Evolutionary conservation across 2,888 invertebrate genomes (phyloP).

Genomic region (Spodoptera exigua): DNA sequence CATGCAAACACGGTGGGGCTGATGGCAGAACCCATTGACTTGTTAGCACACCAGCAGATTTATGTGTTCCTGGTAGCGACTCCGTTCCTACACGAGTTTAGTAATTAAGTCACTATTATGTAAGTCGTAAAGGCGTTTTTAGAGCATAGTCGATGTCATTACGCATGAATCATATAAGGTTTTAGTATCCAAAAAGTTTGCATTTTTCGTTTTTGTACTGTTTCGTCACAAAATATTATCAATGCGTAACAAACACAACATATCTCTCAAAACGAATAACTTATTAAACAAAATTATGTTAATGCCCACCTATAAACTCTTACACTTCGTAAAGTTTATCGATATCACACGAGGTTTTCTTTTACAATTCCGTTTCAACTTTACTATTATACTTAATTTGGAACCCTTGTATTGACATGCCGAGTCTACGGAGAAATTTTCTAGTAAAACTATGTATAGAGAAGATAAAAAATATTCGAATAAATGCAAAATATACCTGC

Average conservation of each 20-base stretch:
- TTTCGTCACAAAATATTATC: too few relatives aligned
- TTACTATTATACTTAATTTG: constrained; percentile 75
- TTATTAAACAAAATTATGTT: constrained; percentile 22
- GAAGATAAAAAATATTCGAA: constrained; percentile 14
- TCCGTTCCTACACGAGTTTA: constrained; percentile 55
- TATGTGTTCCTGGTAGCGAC: constrained; percentile 37
- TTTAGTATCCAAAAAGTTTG: too few relatives aligned
- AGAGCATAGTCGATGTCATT: too few relatives aligned
- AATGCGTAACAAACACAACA: too few relatives aligned
- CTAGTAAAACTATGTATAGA: constrained; percentile 43
- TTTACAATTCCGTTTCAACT: constrained; percentile 70
- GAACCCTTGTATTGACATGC: constrained; percentile 60
- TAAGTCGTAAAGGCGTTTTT: background rate
- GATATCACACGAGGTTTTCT: constrained; percentile 69
- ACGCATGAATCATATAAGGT: too few relatives aligned
- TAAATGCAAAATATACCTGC: constrained; percentile 62
- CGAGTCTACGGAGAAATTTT: constrained; percentile 68
- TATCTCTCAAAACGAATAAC: too few relatives aligned
- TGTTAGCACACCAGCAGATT: constrained; percentile 67
- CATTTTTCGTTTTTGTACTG: too few relatives aligned
- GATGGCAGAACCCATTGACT: constrained; percentile 67
- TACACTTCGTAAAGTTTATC: constrained; percentile 72
- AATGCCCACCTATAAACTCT: constrained; percentile 68
- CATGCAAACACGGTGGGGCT: constrained; percentile 32
- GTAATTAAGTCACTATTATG: background rate